Evolutionary conservation across 1,140 invertebrate species (phyloP), one percentile per base, ranked within the genome.

Genomic region (Drosophila burlai): DNA sequence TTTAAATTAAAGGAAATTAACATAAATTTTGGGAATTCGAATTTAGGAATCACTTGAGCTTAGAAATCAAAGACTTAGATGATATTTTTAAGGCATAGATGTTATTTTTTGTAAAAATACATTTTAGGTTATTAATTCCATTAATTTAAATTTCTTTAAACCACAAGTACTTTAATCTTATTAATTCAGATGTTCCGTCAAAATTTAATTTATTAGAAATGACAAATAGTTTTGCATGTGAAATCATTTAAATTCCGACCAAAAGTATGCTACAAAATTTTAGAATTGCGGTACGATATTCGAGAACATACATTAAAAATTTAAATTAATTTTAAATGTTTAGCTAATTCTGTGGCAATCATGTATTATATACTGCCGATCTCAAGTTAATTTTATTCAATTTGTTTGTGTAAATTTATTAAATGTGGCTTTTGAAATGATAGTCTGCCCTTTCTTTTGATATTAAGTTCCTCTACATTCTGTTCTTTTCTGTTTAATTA

Each of bases 251-350:
- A 36, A 24, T 24, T 18, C 31, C 1, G 18, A 0, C 6, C 8
- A 24, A 38, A 55, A 55, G 52, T 55, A 55, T 55, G 36, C 36
- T 40, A 55, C 15, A 40, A 24, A 55, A 24, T 16, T 5, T 1
- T 16, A 6, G 0, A 38, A 5, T 10, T 36, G 0, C 6, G 2
- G 16, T 21, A 24, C 4, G 4, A 8, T 10, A 24, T 24, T 16
- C 7, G 2, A 16, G 11, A 15, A 8, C 29, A n/a, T 26, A 26
- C 3, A 15, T 8, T 0, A 2, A 15, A 4, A n/a, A 13, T 18
- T 18, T 13, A 2, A 26, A 16, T 26, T 8, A 3, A 34, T 21
- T 45, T 13, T 34, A 34, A 34, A 11, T 24, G 3, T 24, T 24
- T 24, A 24, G 24, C 24, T 3, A 24, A 3, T 24, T 31, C 31